Base-by-base conservation (phyloP, 2,113 vertebrate genomes). In the Phalacrocorax brasilianus region DNA sequence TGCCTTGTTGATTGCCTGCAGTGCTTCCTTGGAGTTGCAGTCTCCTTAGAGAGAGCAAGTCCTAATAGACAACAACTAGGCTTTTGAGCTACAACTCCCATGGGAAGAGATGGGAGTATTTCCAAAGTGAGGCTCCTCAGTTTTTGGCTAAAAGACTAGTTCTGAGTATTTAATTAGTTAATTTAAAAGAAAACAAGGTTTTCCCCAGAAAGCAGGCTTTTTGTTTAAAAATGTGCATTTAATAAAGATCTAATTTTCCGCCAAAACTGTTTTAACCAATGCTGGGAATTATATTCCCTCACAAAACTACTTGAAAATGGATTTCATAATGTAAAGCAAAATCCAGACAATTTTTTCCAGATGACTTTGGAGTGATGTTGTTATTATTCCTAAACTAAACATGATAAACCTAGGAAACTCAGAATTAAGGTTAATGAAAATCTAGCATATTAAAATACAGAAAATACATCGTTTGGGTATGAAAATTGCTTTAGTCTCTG, bases 301-400 rank as follows among this genome's bases (percentile, higher is more conserved):
- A 97, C 92, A 96, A 96, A 97, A 97, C 88, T 94, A 91, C 88
- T 94, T 94, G 73, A 94, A 94, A 90, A 85, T 66, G 23, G 70
- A 89, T 95, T 94, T 95, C 56, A 89, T 94, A 95, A 93, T 17
- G 19, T 89, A 86, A 63, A 90, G 42, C 83, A 97, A 96, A 97
- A 97, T 86, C 42, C 67, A 93, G 83, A 84, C 83, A 95, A 95
- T 95, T 89, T 94, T 96, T 96, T 95, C 94, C 96, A 96, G 94
- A 96, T 97, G 93, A 93, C 78, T 91, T 81, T 74, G 77, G 67
- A 85, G 28, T 45, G 44, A 82, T 96, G 58, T 65, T 82, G 21
- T 85, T 91, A 58, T 73, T 96, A 88, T 53, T 74, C 26, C 65
- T 81, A 84, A 93, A 89, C 70, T 93, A 94, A 96, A 94, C 79